phyloP scores from a whole-genome alignment of 2,113 vertebrate genomes.

The Microtus oregoni region DNA sequence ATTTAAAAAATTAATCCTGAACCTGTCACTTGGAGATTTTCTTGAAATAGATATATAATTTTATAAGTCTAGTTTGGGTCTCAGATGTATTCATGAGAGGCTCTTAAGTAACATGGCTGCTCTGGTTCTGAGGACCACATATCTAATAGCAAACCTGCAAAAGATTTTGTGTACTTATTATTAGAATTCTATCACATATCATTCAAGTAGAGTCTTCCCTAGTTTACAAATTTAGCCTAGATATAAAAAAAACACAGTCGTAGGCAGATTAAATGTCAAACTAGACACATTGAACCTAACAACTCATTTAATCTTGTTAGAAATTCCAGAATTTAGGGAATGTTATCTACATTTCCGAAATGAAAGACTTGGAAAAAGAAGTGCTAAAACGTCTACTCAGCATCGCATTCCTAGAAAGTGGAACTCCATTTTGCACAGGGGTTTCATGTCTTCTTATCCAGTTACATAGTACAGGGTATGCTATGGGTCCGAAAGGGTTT shows the following conservation, averaged over 20 bases:
- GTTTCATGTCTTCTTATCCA: neutral
- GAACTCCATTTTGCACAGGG: neutral
- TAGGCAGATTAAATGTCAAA: constrained; percentile 46
- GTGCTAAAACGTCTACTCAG: neutral
- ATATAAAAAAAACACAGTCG: constrained; percentile 49
- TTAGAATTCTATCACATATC: neutral
- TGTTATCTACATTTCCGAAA: neutral
- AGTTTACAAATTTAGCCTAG: neutral
- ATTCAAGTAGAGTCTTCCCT: constrained; percentile 12
- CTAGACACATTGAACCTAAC: neutral
- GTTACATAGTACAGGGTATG: neutral
- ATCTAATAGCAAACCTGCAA: constrained; percentile 1
- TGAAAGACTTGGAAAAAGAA: neutral
- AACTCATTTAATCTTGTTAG: constrained; percentile 33
- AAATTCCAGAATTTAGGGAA: neutral
- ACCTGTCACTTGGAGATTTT: neutral
- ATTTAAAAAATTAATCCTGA: constrained; percentile 38
- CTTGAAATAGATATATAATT: constrained; percentile 31
- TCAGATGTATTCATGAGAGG: constrained; percentile 18
- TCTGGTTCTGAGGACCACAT: neutral
- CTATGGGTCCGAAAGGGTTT: neutral
- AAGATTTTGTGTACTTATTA: neutral
- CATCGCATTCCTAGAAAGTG: neutral
- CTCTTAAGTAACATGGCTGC: neutral
- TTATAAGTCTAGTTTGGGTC: constrained; percentile 10